A percentile compares a stretch with the other conserved stretches of the same genome.
phyloP scores from a whole-genome alignment of 2,888 invertebrate genomes.

The Hybos culiciformis region DNA sequence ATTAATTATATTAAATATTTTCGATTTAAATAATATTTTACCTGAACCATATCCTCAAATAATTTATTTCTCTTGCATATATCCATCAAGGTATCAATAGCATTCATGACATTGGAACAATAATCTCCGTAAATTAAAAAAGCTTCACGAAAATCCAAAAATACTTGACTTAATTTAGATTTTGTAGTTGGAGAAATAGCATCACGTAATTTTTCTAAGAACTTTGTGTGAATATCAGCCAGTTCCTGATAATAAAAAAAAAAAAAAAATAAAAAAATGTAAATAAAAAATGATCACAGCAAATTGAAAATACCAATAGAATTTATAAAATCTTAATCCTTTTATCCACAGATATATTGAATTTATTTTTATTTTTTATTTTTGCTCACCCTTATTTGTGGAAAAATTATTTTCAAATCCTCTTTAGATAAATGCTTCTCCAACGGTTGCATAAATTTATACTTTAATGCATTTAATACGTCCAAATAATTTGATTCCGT shows the following conservation, averaged over 20 bases:
- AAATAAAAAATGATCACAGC: background rate
- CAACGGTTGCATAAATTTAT: conserved; percentile 67
- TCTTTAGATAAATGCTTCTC: conserved; percentile 54
- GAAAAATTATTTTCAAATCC: conserved; percentile 71
- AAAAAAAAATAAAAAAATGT: conserved; percentile 4
- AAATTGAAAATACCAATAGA: too few species aligned
- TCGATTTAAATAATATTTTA: conserved; percentile 7
- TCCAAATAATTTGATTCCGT: conserved; percentile 96
- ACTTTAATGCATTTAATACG: conserved; percentile 71
- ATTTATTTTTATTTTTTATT: background rate
- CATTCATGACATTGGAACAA: conserved; percentile 82
- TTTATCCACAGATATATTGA: too few species aligned
- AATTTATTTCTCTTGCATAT: conserved; percentile 32
- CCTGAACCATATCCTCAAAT: conserved; percentile 33
- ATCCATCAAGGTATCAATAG: conserved; percentile 65
- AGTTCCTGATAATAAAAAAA: conserved; percentile 48
- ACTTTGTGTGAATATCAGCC: conserved; percentile 71
- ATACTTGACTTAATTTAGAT: conserved; percentile 60
- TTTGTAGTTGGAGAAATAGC: conserved; percentile 48
- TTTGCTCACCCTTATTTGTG: conserved; percentile 64
- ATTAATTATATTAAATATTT: too few species aligned
- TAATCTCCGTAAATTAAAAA: conserved; percentile 92
- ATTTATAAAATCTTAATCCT: too few species aligned
- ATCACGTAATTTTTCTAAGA: conserved; percentile 65
- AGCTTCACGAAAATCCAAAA: conserved; percentile 79